phyloP scores from a whole-genome alignment of 2,113 vertebrate genomes.

The Scytalopus superciliaris region DNA sequence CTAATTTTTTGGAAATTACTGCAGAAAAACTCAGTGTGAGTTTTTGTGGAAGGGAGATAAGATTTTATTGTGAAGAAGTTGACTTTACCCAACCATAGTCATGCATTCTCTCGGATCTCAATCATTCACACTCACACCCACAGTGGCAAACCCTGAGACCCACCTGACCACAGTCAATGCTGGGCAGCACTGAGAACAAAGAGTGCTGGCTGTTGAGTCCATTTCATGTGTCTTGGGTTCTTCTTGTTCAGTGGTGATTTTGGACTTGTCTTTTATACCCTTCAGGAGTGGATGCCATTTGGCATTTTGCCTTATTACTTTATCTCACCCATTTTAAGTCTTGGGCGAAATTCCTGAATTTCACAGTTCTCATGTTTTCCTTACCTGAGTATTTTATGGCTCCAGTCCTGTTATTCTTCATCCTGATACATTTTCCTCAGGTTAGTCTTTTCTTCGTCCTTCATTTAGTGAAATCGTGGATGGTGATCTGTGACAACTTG shows the following conservation, averaged over 20 bases:
- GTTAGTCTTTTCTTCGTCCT: background rate
- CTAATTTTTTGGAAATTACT: background rate
- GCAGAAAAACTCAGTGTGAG: background rate
- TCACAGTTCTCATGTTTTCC: background rate
- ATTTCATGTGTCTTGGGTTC: background rate
- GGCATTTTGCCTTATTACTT: background rate
- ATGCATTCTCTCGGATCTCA: background rate
- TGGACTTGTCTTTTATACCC: background rate
- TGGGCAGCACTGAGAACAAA: background rate
- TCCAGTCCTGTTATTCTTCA: background rate
- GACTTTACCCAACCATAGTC: background rate
- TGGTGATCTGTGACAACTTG: background rate
- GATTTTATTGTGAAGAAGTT: background rate
- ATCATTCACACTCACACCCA: background rate
- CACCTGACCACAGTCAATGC: rapidly evolving
- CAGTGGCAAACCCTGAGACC: background rate
- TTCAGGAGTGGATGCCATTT: background rate
- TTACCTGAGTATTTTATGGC: background rate
- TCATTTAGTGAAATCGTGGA: background rate
- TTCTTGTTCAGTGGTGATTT: background rate
- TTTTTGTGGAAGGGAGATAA: background rate
- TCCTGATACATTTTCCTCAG: background rate
- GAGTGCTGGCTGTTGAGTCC: background rate
- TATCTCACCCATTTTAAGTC: background rate
- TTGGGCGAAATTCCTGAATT: background rate